Conservation (phyloP, 2,888 invertebrate genomes). For the Nomada lathburiana region DNA sequence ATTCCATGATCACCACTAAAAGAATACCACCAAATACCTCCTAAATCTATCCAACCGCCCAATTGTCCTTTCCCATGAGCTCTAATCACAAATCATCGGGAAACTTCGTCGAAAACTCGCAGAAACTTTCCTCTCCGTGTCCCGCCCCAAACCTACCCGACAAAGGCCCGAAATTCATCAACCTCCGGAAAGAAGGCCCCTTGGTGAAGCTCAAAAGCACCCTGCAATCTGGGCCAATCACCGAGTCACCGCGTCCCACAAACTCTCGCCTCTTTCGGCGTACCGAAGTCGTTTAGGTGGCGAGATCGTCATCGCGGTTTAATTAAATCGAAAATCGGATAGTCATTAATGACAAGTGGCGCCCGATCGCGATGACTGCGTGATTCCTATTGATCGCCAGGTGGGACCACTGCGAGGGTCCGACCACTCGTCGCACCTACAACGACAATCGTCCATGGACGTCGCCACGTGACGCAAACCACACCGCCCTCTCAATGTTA, state of each 20-base stretch:
- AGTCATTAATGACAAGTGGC: slow-evolving; percentile 85
- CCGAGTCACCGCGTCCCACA: slow-evolving; percentile 2
- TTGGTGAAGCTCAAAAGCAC: neutral
- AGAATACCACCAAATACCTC: no score
- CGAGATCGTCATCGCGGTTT: slow-evolving; percentile 82
- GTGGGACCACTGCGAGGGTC: slow-evolving; percentile 70
- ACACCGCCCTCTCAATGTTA: slow-evolving; percentile 77
- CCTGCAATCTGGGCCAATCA: slow-evolving; percentile 1
- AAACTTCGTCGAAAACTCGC: neutral
- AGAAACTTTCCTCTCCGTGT: neutral
- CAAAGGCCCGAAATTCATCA: slow-evolving; percentile 9
- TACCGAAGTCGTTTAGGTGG: slow-evolving; percentile 66
- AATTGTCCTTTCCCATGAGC: neutral
- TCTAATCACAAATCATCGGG: neutral
- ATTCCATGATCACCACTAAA: no score
- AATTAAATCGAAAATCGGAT: slow-evolving; percentile 83
- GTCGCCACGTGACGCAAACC: slow-evolving; percentile 51
- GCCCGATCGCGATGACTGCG: slow-evolving; percentile 83
- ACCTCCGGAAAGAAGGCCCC: neutral
- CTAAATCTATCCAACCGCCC: neutral
- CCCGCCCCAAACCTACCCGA: slow-evolving; percentile 12
- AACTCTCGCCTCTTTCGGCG: neutral
- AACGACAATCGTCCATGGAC: slow-evolving; percentile 60
- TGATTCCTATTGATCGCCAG: slow-evolving; percentile 81
- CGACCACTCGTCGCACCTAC: slow-evolving; percentile 67